Evolutionary conservation across 2,888 invertebrate species (phyloP).

Genomic region (Lasioglossum malachurum): DNA sequence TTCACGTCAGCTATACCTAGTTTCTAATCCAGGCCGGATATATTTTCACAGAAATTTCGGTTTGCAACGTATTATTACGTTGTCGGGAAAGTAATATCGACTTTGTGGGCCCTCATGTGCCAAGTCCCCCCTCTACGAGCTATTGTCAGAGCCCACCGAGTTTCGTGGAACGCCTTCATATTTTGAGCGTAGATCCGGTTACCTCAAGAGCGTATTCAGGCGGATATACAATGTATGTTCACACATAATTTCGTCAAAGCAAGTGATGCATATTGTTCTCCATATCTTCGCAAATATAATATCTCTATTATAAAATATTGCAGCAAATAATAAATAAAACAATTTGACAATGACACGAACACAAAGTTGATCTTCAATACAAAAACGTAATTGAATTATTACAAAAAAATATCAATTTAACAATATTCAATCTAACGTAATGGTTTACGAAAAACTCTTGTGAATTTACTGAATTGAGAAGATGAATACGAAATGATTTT

Average conservation of each 20-base stretch:
- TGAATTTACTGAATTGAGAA: not conserved
- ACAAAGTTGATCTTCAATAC: not conserved
- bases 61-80: not conserved
- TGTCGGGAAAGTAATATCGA: not conserved
- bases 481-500: not conserved
- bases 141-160: constrained; percentile 5
- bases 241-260: constrained; percentile 8
- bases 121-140: not conserved
- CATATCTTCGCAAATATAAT: not conserved
- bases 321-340: not conserved
- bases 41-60: not conserved
- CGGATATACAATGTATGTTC: constrained; percentile 4
- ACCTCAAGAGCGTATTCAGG: not conserved
- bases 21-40: not conserved
- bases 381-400: not conserved
- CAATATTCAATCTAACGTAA: not conserved
- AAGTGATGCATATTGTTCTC: not conserved
- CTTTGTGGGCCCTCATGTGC: constrained; percentile 4
- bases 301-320: not conserved
- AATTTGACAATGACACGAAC: not conserved
- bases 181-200: constrained; percentile 7
- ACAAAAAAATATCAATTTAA: too few species aligned
- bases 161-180: constrained; percentile 3
- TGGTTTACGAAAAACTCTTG: not conserved
- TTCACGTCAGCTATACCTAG: not conserved